phyloP scores from a whole-genome alignment of 1,140 invertebrate genomes.

The Oryctes rhinoceros region DNA sequence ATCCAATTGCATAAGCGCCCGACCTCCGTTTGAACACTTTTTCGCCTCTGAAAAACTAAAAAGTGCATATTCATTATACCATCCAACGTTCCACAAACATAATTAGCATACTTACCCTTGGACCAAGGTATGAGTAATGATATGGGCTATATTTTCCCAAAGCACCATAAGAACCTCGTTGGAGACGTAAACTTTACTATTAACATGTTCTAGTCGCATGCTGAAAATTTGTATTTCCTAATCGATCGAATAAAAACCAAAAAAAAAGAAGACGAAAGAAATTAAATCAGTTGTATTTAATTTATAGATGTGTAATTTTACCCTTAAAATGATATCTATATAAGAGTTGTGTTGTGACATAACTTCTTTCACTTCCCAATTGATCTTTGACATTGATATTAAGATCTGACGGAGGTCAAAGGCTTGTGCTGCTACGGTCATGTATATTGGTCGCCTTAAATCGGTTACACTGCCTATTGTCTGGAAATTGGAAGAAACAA shows the following conservation, averaged over 20 bases:
- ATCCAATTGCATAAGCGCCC: slow-evolving; percentile 97
- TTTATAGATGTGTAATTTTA: slow-evolving; percentile 55
- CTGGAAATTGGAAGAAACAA: slow-evolving; percentile 60
- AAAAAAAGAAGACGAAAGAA: background rate
- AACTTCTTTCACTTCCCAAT: slow-evolving; percentile 96
- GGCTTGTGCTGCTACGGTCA: slow-evolving; percentile 78
- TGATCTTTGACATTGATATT: slow-evolving; percentile 87
- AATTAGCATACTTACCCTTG: slow-evolving; percentile 76
- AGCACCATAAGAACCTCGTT: slow-evolving; percentile 73
- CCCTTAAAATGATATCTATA: slow-evolving; percentile 75
- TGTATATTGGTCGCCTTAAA: slow-evolving; percentile 85
- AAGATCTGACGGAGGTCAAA: slow-evolving; percentile 85
- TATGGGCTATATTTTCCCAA: slow-evolving; percentile 88
- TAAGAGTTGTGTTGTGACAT: slow-evolving; percentile 95
- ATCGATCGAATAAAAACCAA: slow-evolving; percentile 47
- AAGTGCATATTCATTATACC: slow-evolving; percentile 41
- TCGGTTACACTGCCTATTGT: slow-evolving; percentile 76
- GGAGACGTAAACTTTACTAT: slow-evolving; percentile 74
- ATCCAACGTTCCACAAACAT: background rate
- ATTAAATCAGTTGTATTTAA: background rate
- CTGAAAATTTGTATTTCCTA: slow-evolving; percentile 84
- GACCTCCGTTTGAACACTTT: slow-evolving; percentile 95
- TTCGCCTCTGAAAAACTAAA: slow-evolving; percentile 85
- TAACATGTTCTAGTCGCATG: slow-evolving; percentile 76
- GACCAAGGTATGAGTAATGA: slow-evolving; percentile 86